phyloP scores from a whole-genome alignment of 1,140 invertebrate genomes.

The Eurosta solidaginis region DNA sequence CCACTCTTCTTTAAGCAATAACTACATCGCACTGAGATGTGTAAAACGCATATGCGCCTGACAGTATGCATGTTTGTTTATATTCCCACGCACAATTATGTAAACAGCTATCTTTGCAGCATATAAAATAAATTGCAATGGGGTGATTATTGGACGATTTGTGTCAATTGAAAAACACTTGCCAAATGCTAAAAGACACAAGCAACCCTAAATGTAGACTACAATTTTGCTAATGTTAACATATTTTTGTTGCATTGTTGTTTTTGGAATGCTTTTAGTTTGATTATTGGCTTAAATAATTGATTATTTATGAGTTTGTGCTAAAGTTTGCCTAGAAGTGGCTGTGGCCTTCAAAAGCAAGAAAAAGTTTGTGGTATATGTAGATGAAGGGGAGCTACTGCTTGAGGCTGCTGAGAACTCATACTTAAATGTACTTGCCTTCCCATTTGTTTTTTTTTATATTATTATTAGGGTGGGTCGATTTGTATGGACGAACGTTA shows the following conservation, averaged over 20 bases:
- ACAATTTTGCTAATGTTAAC: not conserved
- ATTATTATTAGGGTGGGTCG: no score
- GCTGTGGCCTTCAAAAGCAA: not conserved
- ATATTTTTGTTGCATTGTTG: not conserved
- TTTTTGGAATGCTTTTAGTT: constrained; percentile 20
- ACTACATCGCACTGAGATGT: not conserved
- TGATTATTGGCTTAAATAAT: constrained; percentile 30
- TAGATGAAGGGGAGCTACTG: no score
- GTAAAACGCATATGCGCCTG: not conserved
- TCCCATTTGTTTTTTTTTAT: no score
- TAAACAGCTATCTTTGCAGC: not conserved
- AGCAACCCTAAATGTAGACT: not conserved
- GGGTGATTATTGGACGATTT: constrained; percentile 56
- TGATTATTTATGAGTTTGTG: constrained; percentile 50
- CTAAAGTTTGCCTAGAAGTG: not conserved
- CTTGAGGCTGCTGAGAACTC: no score
- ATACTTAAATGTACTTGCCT: no score
- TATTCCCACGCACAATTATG: not conserved
- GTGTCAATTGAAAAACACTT: constrained; percentile 50
- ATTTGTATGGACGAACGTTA: no score
- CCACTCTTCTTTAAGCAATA: no score
- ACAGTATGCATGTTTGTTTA: not conserved
- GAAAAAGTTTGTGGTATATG: no score
- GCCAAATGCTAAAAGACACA: not conserved
- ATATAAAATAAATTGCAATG: constrained; percentile 50